Evolutionary conservation across 2,113 vertebrate species (phyloP), one percentile per base, ranked within the genome.

Genomic region (Triplophysa dalaica): DNA sequence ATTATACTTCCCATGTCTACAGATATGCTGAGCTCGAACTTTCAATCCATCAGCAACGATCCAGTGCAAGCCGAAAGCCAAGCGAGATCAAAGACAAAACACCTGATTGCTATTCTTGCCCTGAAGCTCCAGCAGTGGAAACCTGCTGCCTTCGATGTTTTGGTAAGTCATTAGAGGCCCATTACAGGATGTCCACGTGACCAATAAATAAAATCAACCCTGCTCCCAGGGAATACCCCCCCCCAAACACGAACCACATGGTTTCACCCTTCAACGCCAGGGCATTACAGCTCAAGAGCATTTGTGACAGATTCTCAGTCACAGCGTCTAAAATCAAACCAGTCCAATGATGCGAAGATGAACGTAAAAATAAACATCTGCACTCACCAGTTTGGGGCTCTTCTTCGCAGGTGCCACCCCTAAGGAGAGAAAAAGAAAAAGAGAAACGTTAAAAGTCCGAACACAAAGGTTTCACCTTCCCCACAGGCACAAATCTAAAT

Each of bases 371-470:
- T 6, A 80, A 54, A 22, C 64, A 83, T 88, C 82, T 89, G 86
- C 90, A 91, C 96, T 98, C 94, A 98, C 98, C 96, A 97, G 95
- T 95, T 98, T 99, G 76, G 98, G 98, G 93, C 98, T 98, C 94
- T 97, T 98, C 94, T 98, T 98, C 85, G 96, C 93, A 90, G 96
- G 94, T 50, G 94, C 97, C 92, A 98, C 93, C 91, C 96, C 98
- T 99, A 94, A 86, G 90, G 90, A 93, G 92, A 78, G 87, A 85
- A 82, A 90, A 87, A 86, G 69, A 91, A 85, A 85, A 85, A 85
- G 84, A 85, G 89, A n/a, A 22, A 69, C 14, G 75, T 84, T 87
- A 90, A 92, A 89, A 80, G 89, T 91, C 7, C 50, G 21, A 62
- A 33, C 61, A 45, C 17, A 56, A 65, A 65, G 54, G 77, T 21